These are phyloP conservation scores for Rhinichthys klamathensis DNA, from an alignment of 2,113 vertebrate species.

Conservation along the genomic window DNA sequence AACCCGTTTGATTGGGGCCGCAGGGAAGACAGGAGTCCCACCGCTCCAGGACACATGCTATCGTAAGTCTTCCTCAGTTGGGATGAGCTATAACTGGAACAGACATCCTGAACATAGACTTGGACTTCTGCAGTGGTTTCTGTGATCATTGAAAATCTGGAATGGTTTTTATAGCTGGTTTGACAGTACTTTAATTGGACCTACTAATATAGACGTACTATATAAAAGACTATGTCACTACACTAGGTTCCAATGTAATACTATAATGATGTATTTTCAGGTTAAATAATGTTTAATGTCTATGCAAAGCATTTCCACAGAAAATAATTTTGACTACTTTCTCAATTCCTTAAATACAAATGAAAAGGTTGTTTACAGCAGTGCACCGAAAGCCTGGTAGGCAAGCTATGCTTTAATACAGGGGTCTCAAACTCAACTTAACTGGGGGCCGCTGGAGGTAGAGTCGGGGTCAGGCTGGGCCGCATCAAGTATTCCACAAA, in stretches of 20 bases:
- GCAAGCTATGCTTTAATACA: neutral
- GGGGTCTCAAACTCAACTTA: too few relatives aligned
- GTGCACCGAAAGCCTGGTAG: neutral
- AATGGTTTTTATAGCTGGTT: neutral
- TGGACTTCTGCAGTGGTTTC: neutral
- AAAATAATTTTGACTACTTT: slow-evolving; percentile 15
- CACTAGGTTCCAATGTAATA: neutral
- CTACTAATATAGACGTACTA: neutral
- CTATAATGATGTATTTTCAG: neutral
- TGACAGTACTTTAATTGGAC: neutral
- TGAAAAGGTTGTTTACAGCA: neutral
- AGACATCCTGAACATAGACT: neutral
- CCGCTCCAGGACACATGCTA: slow-evolving; percentile 79
- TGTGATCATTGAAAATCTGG: neutral
- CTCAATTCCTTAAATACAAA: neutral
- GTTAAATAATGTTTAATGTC: neutral
- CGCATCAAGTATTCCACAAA: too few relatives aligned
- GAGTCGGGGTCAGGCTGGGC: too few relatives aligned
- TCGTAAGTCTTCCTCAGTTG: slow-evolving; percentile 77
- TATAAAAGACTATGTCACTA: neutral
- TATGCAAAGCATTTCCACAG: slow-evolving; percentile 7
- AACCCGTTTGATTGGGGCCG: slow-evolving; percentile 93
- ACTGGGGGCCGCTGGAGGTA: too few relatives aligned
- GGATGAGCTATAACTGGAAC: neutral
- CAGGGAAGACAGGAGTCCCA: slow-evolving; percentile 83